Percentiles rank a stretch among this genome's conserved stretches.
These are phyloP conservation scores for Euphysa ruthae DNA, from an alignment of 30 jellyfish, hydroid and myxozoan genomes.

Conservation along the genomic window DNA sequence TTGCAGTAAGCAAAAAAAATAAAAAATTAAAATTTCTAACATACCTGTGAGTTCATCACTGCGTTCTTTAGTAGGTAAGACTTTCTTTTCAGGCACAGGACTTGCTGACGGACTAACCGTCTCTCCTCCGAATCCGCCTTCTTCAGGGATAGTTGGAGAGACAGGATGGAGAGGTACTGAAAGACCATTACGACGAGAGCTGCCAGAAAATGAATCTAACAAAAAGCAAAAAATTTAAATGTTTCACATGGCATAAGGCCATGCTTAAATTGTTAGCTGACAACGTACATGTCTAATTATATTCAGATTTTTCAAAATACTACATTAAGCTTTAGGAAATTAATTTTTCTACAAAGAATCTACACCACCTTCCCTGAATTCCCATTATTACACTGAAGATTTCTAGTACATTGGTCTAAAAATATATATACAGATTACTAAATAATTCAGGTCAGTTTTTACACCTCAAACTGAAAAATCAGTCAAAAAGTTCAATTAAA, in stretches of 20 bases:
- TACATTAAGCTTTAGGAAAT: too few relatives aligned
- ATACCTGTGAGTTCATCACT: constrained; percentile 12
- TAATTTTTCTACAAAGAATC: too few relatives aligned
- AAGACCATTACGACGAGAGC: constrained; percentile 36
- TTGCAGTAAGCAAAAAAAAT: too few relatives aligned
- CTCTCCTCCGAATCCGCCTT: background rate
- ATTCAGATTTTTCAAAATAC: too few relatives aligned
- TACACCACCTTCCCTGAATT: too few relatives aligned
- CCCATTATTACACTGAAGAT: too few relatives aligned
- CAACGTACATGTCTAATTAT: background rate
- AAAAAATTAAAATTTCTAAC: background rate
- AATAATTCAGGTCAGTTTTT: too few relatives aligned
- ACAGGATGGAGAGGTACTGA: constrained; percentile 4
- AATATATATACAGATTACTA: too few relatives aligned
- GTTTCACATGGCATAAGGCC: background rate
- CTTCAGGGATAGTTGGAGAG: constrained; percentile 4
- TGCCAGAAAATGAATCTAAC: constrained; percentile 7
- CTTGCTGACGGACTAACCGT: background rate
- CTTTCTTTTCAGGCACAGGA: background rate
- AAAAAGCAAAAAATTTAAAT: background rate
- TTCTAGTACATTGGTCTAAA: too few relatives aligned
- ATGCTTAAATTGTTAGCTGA: background rate
- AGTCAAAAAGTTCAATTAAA: too few relatives aligned
- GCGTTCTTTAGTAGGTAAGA: constrained; percentile 22
- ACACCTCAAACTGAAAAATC: too few relatives aligned